Percentiles rank a stretch among this genome's conserved stretches.
These are phyloP conservation scores for Notodonta ziczac DNA, from an alignment of 2,888 invertebrate genomes.

Conservation along the genomic window DNA sequence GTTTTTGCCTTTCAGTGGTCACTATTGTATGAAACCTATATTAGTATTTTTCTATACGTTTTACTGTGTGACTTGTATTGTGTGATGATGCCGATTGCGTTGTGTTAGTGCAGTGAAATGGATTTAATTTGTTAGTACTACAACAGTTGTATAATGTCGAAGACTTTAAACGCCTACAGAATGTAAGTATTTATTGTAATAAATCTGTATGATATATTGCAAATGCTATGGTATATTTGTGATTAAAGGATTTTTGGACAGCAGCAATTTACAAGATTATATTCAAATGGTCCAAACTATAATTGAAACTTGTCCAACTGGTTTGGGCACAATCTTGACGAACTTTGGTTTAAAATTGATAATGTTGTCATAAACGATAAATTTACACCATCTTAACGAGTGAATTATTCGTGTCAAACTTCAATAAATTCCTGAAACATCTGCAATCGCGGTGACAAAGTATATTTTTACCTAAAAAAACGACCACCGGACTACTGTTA, in stretches of 20 bases:
- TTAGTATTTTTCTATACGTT: conserved; percentile 51
- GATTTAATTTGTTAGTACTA: conserved; percentile 54
- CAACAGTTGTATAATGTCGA: conserved; percentile 88
- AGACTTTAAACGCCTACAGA: conserved; percentile 95
- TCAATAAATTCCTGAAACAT: conserved; percentile 21
- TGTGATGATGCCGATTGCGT: conserved; percentile 44
- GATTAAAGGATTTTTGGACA: no score
- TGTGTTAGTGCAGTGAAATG: conserved; percentile 68
- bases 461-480: conserved; percentile 14
- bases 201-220: background rate
- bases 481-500: conserved; percentile 19
- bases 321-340: conserved; percentile 18
- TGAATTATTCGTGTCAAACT: background rate
- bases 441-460: conserved; percentile 17
- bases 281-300: conserved; percentile 14
- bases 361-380: no score
- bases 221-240: background rate
- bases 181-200: conserved; percentile 87
- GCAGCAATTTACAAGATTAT: conserved; percentile 10
- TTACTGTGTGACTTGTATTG: conserved; percentile 40
- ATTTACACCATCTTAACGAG: no score
- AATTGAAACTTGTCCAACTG: conserved; percentile 20
- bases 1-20: conserved; percentile 42
- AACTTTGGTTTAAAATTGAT: background rate
- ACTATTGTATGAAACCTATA: conserved; percentile 40